Percentiles rank a stretch among this genome's conserved stretches.
These are phyloP conservation scores for Meloe dianella DNA, from an alignment of 2,888 invertebrate species.

Conservation along the genomic window DNA sequence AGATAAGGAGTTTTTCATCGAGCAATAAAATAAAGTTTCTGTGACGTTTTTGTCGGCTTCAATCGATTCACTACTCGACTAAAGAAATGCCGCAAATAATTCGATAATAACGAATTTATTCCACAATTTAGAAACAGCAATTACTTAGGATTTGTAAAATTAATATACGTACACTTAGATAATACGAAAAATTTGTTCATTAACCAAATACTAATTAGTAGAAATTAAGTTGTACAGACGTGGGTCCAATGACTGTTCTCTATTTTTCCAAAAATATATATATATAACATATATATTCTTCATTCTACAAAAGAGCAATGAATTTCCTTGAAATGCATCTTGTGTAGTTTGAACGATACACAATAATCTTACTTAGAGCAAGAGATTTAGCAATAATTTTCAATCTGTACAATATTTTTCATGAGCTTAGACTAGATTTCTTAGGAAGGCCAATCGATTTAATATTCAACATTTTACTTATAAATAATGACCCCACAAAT, in stretches of 20 bases:
- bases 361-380: slow-evolving; percentile 16
- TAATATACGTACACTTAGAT: slow-evolving; percentile 16
- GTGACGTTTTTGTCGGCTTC: too few species aligned
- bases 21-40: too few species aligned
- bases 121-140: not conserved
- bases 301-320: not conserved
- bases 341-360: slow-evolving; percentile 32
- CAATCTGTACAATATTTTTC: slow-evolving; percentile 22
- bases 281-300: not conserved
- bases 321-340: slow-evolving; percentile 30
- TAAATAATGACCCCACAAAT: not conserved
- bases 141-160: not conserved
- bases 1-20: too few species aligned
- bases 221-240: slow-evolving; percentile 40
- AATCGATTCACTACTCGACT: too few species aligned
- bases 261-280: slow-evolving; percentile 39
- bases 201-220: slow-evolving; percentile 1
- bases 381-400: slow-evolving; percentile 8
- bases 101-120: slow-evolving; percentile 10
- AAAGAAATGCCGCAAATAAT: too few species aligned
- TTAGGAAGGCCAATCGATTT: slow-evolving; percentile 2
- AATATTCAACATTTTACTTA: not conserved
- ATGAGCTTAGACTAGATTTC: not conserved
- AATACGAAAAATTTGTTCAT: not conserved
- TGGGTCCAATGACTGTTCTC: slow-evolving; percentile 47